phyloP scores from a whole-genome alignment of 2,888 invertebrate genomes.

The Eudemis profundana region DNA sequence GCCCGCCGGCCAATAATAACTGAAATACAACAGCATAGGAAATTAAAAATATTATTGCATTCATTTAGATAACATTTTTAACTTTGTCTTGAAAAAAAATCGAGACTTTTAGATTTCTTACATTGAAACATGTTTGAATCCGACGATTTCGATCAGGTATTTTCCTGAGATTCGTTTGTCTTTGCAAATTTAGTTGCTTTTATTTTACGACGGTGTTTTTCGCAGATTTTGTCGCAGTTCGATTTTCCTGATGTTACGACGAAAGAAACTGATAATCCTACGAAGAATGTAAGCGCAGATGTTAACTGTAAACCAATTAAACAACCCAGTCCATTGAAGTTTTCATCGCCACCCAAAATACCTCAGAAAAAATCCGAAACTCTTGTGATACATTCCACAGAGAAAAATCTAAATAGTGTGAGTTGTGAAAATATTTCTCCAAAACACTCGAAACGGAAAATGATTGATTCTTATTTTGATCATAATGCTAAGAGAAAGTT shows the following conservation, averaged over 20 bases:
- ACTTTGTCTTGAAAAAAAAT: no score
- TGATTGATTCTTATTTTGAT: constrained; percentile 74
- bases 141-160: constrained; percentile 79
- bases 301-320: background rate
- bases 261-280: constrained; percentile 7
- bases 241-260: constrained; percentile 64
- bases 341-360: constrained; percentile 2
- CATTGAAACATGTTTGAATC: constrained; percentile 80
- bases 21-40: no score
- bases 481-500: constrained; percentile 77
- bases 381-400: background rate
- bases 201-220: constrained; percentile 31
- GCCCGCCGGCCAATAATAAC: no score
- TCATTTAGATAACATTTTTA: no score
- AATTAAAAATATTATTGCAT: no score
- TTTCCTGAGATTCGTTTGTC: constrained; percentile 14
- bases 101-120: no score
- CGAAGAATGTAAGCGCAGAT: constrained; percentile 4
- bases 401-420: constrained; percentile 1
- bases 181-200: background rate
- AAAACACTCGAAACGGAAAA: constrained; percentile 73
- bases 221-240: constrained; percentile 76
- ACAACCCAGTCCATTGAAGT: constrained; percentile 8
- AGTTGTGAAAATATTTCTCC: constrained; percentile 52
- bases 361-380: background rate